Evolutionary conservation across 2,797 vertebrate genomes (phyloP), one percentile per base, ranked within the genome.

Genomic region (Chloroceryle inda): DNA sequence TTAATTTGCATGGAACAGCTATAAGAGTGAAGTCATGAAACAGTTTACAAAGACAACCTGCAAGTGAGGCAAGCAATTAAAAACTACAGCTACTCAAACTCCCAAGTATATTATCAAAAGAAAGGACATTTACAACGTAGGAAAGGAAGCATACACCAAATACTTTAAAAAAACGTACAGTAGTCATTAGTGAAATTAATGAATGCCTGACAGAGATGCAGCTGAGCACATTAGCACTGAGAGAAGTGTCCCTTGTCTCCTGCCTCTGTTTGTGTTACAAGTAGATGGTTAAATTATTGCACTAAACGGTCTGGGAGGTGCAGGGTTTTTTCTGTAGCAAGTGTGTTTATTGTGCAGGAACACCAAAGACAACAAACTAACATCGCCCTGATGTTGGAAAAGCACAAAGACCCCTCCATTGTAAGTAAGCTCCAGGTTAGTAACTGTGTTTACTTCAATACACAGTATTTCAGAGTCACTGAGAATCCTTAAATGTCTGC

Each of bases 401-500:
- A 76, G 77, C 66, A 78, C 76, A 79, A 80, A 92, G 79, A 78
- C 55, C 45, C 83, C 67, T 79, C 37, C 22, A 12, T 8, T 27
- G 16, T n/a, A 86, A 87, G 49, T 26, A 50, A 94, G 53, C 78
- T 59, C 44, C 63, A 89, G 91, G 79, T 53, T 3, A 19, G 62
- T 24, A 68, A 63, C 29, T n/a, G 9, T 4, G 29, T 17, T 68
- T 23, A 40, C 63, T 92, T 77, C n/a, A 74, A 56, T 5, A 37
- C 11, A 35, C 4, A 38, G 62, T 50, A n/a, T n/a, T 68, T 76
- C 27, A 31, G 2, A 64, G 84, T 12, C 78, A 27, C 33, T 1
- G 52, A n/a, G 52, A 76, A 27, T 18, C 83, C 87, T 69, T 78
- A 90, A 78, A 92, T 56, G 86, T 82, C 82, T 71, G 59, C 83